Percentiles rank a stretch among this genome's conserved stretches.
phyloP scores from a whole-genome alignment of 2,797 vertebrate genomes.

The Aerospiza tachiro region DNA sequence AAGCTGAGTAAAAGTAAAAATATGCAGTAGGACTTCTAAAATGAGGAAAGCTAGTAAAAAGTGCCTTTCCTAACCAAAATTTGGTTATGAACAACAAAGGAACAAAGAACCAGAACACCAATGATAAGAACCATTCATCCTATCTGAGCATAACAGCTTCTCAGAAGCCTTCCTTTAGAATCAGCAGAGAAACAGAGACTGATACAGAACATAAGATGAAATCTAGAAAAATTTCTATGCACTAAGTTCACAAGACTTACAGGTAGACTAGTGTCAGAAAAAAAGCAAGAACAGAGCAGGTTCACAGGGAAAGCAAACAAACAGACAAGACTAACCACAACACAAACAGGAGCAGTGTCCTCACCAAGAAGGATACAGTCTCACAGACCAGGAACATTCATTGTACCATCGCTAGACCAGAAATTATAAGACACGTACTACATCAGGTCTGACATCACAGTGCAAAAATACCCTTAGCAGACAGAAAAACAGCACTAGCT shows the following conservation, averaged over 20 bases:
- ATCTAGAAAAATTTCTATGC: rapidly evolving
- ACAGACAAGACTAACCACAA: neutral
- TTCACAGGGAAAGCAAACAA: neutral
- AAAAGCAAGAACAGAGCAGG: rapidly evolving
- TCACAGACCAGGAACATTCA: rapidly evolving
- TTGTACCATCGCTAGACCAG: rapidly evolving
- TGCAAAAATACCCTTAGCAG: rapidly evolving
- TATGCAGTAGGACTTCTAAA: neutral
- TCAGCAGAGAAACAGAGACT: rapidly evolving
- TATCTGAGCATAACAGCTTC: neutral
- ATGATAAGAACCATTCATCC: rapidly evolving
- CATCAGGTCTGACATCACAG: rapidly evolving
- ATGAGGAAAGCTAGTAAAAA: neutral
- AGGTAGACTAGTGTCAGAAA: rapidly evolving
- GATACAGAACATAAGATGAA: neutral
- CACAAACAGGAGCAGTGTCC: rapidly evolving
- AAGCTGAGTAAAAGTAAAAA: neutral
- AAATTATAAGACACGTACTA: rapidly evolving
- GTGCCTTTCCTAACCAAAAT: rapidly evolving
- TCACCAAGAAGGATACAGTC: rapidly evolving
- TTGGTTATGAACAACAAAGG: neutral
- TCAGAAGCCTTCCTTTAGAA: neutral
- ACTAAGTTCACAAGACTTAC: rapidly evolving
- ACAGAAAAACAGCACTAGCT: rapidly evolving
- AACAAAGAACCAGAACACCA: neutral